Conservation (phyloP, 2,113 vertebrate species). For the Notothenia coriiceps region DNA sequence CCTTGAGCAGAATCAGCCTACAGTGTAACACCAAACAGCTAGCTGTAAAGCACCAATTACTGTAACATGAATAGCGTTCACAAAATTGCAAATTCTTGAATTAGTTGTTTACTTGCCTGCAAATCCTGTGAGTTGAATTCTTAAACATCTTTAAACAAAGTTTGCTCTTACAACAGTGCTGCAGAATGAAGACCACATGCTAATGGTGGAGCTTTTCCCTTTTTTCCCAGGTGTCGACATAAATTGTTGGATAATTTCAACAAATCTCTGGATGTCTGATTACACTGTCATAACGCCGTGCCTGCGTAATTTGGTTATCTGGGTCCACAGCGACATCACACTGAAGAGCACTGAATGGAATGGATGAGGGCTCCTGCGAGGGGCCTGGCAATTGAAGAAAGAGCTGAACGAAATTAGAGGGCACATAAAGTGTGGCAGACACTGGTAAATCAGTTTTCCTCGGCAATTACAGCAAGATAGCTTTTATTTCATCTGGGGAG, state of each 20-base stretch:
- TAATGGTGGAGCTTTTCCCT: constrained; percentile 14
- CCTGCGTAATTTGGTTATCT: constrained; percentile 45
- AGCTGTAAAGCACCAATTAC: neutral
- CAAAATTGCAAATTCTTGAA: neutral
- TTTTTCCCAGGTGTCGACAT: constrained; percentile 26
- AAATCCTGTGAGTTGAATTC: neutral
- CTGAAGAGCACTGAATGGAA: constrained; percentile 47
- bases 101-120: neutral
- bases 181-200: constrained; percentile 5
- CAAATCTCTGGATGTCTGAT: constrained; percentile 52
- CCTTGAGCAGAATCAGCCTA: neutral
- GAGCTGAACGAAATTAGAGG: constrained; percentile 65
- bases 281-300: constrained; percentile 52
- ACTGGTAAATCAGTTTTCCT: constrained; percentile 68
- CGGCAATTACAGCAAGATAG: constrained; percentile 71
- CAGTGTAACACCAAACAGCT: neutral
- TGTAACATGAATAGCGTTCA: neutral
- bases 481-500: constrained; percentile 66
- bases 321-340: constrained; percentile 36
- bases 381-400: constrained; percentile 56
- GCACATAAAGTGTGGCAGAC: constrained; percentile 69
- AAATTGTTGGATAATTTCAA: constrained; percentile 39
- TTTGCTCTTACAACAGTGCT: neutral
- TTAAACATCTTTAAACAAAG: neutral
- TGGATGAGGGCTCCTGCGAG: constrained; percentile 48